Conservation (phyloP, 1,140 invertebrate genomes). For the Drosophila persimilis region DNA sequence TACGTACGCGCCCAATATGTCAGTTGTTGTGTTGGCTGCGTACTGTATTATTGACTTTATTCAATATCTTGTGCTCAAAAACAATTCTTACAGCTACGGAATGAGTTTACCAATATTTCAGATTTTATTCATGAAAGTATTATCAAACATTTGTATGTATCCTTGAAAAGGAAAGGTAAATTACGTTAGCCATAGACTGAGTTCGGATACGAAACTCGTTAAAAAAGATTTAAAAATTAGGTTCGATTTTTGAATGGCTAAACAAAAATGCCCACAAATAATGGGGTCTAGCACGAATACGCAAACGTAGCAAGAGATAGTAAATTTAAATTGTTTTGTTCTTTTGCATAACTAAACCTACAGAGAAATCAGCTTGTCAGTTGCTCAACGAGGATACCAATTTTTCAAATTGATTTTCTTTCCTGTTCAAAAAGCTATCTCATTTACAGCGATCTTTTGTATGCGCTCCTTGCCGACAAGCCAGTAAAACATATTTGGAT, state of each 20-base stretch:
- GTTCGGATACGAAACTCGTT: slow-evolving; percentile 2
- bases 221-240: slow-evolving; percentile 31
- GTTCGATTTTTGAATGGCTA: slow-evolving; percentile 26
- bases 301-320: too few relatives aligned
- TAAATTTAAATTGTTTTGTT: slow-evolving; percentile 21
- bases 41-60: slow-evolving; percentile 21
- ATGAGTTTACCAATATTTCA: slow-evolving; percentile 63
- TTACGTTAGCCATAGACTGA: slow-evolving; percentile 14
- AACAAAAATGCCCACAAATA: slow-evolving; percentile 13
- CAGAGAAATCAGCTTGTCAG: slow-evolving; percentile 35
- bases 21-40: slow-evolving; percentile 5
- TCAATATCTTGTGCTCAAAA: slow-evolving; percentile 50
- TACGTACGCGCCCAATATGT: neutral
- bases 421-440: slow-evolving; percentile 31
- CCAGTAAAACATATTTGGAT: slow-evolving; percentile 20
- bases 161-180: slow-evolving; percentile 7
- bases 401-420: slow-evolving; percentile 10
- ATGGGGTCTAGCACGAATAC: too few relatives aligned
- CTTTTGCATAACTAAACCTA: slow-evolving; percentile 37
- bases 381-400: slow-evolving; percentile 45
- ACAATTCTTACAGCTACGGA: slow-evolving; percentile 65
- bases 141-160: slow-evolving; percentile 18
- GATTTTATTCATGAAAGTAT: slow-evolving; percentile 14
- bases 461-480: slow-evolving; percentile 9
- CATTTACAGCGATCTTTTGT: slow-evolving; percentile 11